Evolutionary conservation across 2,113 vertebrate genomes (phyloP), one percentile per base, ranked within the genome.

Genomic region (Cichladusa arquata): DNA sequence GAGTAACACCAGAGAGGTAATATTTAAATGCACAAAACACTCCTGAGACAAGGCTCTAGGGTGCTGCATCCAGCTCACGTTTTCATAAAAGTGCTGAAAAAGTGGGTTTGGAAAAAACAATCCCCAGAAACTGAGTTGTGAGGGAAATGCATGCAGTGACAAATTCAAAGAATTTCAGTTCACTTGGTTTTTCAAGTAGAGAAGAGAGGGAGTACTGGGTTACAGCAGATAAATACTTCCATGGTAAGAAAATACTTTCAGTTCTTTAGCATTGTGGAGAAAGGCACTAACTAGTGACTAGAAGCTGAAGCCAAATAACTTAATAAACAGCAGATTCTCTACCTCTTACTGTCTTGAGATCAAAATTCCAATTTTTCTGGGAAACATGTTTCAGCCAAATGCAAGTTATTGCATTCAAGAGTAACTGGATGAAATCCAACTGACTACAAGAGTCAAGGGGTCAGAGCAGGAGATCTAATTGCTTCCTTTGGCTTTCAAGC

Each of bases 391-490:
- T 76, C 73, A 86, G 83, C 65, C 60, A 85, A 91, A 91, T 34
- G 8, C 38, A 79, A 64, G 28, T 79, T 81, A 64, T 2, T 84
- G 77, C 53, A 45, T 69, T 91, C 42, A 60, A 56, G 85, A 92
- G 57, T 22, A 89, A 91, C 57, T 89, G 91, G 86, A 79, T 65
- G 65, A 89, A 93, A 93, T 67, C 91, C 86, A 93, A 79, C 18
- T 67, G 48, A 36, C 44, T 89, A 0, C n/a, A 92, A 64, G 13
- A 91, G 80, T 38, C 61, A 53, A 70, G 44, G 67, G 89, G 84
- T 97, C 91, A 91, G 72, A 85, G 81, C 44, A 79, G 64, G 54
- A 86, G 81, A 95, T 69, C 65, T 84, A 76, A 92, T 87, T 89
- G 94, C 57, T 84, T 95, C 60, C 61, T 81, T 66, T 84, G 73